Evolutionary conservation across 2,113 vertebrate genomes (phyloP), one percentile per base, ranked within the genome.

Genomic region (Gambusia affinis): DNA sequence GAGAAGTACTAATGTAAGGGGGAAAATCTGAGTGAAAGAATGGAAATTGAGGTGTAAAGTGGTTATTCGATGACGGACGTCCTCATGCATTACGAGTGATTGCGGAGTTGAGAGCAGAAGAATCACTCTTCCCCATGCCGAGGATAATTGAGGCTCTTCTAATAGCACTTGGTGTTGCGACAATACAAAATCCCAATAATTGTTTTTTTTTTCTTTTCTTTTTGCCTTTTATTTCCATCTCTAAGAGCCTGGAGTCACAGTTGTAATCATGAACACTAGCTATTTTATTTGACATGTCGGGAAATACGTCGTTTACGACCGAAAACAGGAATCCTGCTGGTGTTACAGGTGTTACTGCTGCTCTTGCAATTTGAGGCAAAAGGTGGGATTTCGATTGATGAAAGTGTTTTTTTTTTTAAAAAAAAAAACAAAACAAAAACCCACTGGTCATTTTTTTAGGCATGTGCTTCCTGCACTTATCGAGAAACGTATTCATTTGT

Each of bases 331-430:
- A 8, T 57, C 51, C 17, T 2, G 1, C 8, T 30, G 12, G 30
- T 22, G 31, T 24, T 14, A 4, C 35, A 14, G 3, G 35, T 2
- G 33, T 17, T 12, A 62, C 14, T 62, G 4, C 0, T 22, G 14
- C 44, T 27, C 60, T 78, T 64, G 74, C 51, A n/a, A 24, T 57
- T 57, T 24, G 24, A 57, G 51, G 24, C 15, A 47, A 47, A 47
- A 47, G 44, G 4, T 19, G 17, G 15, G 15, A 47, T 17, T 47
- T 47, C 14, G 7, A 47, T 5, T 17, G 17, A 47, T 17, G 14
- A 47, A 47, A 47, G 17, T 47, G 17, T 1, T 19, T 47, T 44
- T 4, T 11, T 11, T 37, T 42, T 14, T 4, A 3, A 4, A 14
- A 14, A 15, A 47, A 47, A 27, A 1, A 27, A 27, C 1, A 33